Conservation (phyloP, 37 sponge, comb jelly and placozoan species). For the Halisarca cf. caerulea region DNA sequence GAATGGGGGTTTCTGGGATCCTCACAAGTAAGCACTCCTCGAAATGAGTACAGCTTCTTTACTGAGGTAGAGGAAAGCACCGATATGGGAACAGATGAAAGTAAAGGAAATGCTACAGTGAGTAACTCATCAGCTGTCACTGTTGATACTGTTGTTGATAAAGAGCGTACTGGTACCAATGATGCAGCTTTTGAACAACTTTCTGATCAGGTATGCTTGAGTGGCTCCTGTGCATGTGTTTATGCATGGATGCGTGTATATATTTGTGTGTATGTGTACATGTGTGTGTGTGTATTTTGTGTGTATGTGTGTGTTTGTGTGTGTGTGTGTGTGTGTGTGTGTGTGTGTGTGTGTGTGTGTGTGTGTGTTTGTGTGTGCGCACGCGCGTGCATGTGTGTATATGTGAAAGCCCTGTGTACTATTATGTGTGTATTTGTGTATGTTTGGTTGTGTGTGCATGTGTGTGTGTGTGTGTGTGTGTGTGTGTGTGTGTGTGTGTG, state of each 20-base stretch:
- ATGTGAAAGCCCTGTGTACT: no score
- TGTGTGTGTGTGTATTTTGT: neutral
- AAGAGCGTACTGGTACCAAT: neutral
- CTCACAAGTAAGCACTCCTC: constrained; percentile 3
- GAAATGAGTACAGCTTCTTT: neutral
- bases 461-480: no score
- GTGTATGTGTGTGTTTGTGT: neutral
- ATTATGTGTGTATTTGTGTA: no score
- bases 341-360: no score
- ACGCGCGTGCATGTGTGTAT: no score
- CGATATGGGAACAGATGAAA: neutral
- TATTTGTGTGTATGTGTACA: neutral
- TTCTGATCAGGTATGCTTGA: no score
- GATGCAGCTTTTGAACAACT: neutral
- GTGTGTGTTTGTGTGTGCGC: no score
- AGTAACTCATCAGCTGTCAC: neutral
- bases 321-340: no score
- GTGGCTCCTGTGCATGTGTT: neutral
- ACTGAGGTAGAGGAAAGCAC: neutral
- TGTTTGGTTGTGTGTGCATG: no score
- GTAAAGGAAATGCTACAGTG: neutral
- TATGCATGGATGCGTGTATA: neutral
- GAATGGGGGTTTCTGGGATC: constrained; percentile 14
- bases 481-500: no score
- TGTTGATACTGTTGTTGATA: neutral